Conservation (phyloP, 2,888 invertebrate genomes). For the Deroplatys truncata region DNA sequence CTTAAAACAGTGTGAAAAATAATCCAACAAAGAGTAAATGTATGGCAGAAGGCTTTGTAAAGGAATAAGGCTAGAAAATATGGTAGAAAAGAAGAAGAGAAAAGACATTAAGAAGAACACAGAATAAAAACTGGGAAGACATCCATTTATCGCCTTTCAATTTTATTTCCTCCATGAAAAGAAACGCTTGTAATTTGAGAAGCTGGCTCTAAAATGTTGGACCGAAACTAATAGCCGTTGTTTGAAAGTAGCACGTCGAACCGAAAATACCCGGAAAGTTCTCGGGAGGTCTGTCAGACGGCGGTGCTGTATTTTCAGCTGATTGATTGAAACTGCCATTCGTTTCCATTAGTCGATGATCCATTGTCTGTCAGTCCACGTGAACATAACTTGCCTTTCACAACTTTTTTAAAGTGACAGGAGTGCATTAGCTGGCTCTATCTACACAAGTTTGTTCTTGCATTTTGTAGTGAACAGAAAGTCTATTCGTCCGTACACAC, state of each 20-base stretch:
- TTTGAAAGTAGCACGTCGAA: background rate
- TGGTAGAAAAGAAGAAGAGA: too few species aligned
- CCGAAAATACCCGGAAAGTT: background rate
- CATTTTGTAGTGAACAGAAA: background rate
- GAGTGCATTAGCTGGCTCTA: background rate
- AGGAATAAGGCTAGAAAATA: too few species aligned
- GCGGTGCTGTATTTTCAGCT: background rate
- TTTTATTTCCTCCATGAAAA: too few species aligned
- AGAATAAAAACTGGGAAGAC: too few species aligned
- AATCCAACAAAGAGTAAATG: too few species aligned
- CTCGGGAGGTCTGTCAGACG: background rate
- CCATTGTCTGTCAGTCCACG: background rate
- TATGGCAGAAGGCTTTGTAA: too few species aligned
- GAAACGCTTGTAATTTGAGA: too few species aligned
- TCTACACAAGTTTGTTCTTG: background rate
- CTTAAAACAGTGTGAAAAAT: too few species aligned
- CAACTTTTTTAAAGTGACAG: background rate
- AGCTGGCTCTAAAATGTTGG: too few species aligned
- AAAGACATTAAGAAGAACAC: too few species aligned
- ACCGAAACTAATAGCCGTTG: background rate
- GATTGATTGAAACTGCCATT: background rate
- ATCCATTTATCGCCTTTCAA: too few species aligned
- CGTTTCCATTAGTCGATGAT: background rate
- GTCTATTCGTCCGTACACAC: too few species aligned
- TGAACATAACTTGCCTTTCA: background rate